These are phyloP conservation scores for Dipodomys merriami DNA, from an alignment of 2,113 vertebrate genomes.

Conservation along the genomic window DNA sequence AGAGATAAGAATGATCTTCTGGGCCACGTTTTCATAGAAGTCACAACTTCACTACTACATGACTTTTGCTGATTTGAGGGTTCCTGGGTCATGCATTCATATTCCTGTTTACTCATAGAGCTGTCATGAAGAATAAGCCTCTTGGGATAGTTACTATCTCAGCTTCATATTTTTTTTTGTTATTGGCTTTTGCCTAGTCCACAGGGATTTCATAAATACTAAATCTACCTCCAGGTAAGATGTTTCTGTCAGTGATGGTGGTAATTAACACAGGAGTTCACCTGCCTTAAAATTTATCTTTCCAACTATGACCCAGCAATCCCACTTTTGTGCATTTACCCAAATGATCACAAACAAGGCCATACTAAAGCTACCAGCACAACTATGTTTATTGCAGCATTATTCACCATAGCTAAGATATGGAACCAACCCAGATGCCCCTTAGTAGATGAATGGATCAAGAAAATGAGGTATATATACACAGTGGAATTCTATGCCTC, in stretches of 20 bases:
- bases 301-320: no score
- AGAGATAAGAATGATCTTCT: neutral
- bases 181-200: neutral
- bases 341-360: no score
- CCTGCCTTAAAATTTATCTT: neutral
- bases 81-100: neutral
- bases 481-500: no score
- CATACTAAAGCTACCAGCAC: no score
- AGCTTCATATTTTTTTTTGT: neutral
- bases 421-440: no score
- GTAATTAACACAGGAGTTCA: neutral
- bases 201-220: neutral
- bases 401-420: no score
- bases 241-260: neutral
- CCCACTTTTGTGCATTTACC: no score
- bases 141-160: neutral
- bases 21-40: neutral
- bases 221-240: neutral
- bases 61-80: neutral
- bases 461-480: no score
- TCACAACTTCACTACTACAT: neutral
- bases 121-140: neutral
- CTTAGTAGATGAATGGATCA: no score
- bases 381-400: no score
- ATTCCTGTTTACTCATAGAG: neutral